Percentiles rank a stretch among this genome's conserved stretches.
Conservation (phyloP, 2,888 invertebrate species). For the Alcis repandata region DNA sequence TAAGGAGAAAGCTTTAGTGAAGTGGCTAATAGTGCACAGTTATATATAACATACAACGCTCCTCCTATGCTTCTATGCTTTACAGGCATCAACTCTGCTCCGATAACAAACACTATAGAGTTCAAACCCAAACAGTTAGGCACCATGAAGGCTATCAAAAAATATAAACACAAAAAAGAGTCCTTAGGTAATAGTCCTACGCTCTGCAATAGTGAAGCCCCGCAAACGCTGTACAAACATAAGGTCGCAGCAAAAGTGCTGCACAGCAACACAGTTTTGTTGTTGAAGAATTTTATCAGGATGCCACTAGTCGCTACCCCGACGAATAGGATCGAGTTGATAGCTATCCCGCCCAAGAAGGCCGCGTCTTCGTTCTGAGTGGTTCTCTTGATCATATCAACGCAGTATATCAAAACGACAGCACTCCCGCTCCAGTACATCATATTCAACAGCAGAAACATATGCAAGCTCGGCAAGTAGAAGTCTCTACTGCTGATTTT, state of each 20-base stretch:
- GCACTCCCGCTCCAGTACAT: constrained; percentile 47
- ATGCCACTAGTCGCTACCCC: constrained; percentile 31
- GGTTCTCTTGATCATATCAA: constrained; percentile 40
- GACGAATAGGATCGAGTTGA: constrained; percentile 28
- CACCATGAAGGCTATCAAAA: constrained; percentile 37
- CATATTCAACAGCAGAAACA: constrained; percentile 39
- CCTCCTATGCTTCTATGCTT: constrained; percentile 46
- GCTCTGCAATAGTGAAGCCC: constrained; percentile 34
- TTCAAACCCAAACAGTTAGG: constrained; percentile 37
- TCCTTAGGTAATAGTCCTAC: constrained; percentile 32
- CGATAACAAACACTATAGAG: constrained; percentile 33
- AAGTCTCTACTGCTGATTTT: constrained; percentile 43
- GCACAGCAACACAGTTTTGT: constrained; percentile 38
- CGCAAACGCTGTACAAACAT: constrained; percentile 25
- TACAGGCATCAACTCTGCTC: constrained; percentile 48
- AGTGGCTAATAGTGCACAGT: constrained; percentile 35
- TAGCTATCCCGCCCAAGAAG: constrained; percentile 34
- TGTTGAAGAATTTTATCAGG: constrained; percentile 40
- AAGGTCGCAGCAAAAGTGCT: constrained; percentile 33
- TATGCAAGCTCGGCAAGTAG: constrained; percentile 45
- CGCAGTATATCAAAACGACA: constrained; percentile 42
- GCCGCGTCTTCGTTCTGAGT: constrained; percentile 41
- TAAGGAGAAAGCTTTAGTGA: constrained; percentile 45
- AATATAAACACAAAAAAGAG: constrained; percentile 40
- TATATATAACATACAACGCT: constrained; percentile 40